Percentiles rank a stretch among this genome's conserved stretches.
Conservation (phyloP, 1,140 invertebrate species). For the Drosophila subobscura region DNA sequence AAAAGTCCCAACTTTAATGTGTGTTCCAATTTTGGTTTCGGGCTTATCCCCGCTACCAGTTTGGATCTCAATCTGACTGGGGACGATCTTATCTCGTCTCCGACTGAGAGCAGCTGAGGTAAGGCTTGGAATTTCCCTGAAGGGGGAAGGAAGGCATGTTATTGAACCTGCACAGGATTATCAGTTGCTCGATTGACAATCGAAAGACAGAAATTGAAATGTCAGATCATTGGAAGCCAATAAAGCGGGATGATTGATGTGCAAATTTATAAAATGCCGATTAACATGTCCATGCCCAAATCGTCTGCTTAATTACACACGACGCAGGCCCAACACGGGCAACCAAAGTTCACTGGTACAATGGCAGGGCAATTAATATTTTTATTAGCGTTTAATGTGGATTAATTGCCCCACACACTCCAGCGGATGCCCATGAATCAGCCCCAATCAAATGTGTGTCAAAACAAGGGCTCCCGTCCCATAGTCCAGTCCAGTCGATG, state of each 20-base stretch:
- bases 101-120: not conserved
- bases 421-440: slow-evolving; percentile 36
- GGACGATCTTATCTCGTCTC: not conserved
- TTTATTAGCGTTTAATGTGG: slow-evolving; percentile 62
- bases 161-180: slow-evolving; percentile 41
- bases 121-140: slow-evolving; percentile 30
- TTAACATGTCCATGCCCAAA: slow-evolving; percentile 29
- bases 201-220: slow-evolving; percentile 38
- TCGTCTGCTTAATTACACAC: slow-evolving; percentile 38
- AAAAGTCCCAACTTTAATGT: slow-evolving; percentile 28
- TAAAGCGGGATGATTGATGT: slow-evolving; percentile 47
- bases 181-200: slow-evolving; percentile 31
- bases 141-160: slow-evolving; percentile 16
- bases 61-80: slow-evolving; percentile 4
- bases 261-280: slow-evolving; percentile 43
- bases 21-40: slow-evolving; percentile 42
- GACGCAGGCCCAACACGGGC: slow-evolving; percentile 1
- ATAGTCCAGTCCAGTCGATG: slow-evolving; percentile 49
- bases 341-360: slow-evolving; percentile 75
- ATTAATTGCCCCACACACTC: slow-evolving; percentile 64
- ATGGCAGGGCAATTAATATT: slow-evolving; percentile 65
- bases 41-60: slow-evolving; percentile 12
- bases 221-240: slow-evolving; percentile 46
- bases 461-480: slow-evolving; percentile 26
- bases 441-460: slow-evolving; percentile 65